A percentile compares a stretch with the other conserved stretches of the same genome.
These are phyloP conservation scores for Echinometra lucunter DNA, from an alignment of 53 echinoderm and acorn worm species.

Conservation along the genomic window DNA sequence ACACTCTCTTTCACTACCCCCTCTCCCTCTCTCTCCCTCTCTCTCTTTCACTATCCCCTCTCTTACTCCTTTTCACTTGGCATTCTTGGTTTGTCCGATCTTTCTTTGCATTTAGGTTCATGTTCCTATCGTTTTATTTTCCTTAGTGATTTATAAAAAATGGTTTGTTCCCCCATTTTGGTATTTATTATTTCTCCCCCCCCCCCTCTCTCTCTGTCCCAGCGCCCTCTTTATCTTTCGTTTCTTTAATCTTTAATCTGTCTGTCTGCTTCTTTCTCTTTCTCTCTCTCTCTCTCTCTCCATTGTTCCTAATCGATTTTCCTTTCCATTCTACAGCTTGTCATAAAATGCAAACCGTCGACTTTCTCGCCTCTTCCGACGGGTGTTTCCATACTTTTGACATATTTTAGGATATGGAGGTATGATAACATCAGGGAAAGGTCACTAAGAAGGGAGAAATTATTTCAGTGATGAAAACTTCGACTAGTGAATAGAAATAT, in stretches of 20 bases:
- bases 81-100: neutral
- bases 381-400: constrained; percentile 6
- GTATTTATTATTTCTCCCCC: neutral
- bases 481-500: neutral
- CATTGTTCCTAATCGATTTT: neutral
- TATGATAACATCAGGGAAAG: neutral
- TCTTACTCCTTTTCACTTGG: neutral
- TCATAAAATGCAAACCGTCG: neutral
- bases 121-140: neutral
- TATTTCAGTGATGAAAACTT: constrained; percentile 5
- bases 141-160: neutral
- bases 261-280: constrained; percentile 30
- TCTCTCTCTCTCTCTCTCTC: neutral
- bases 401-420: constrained; percentile 20
- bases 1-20: neutral
- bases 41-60: neutral
- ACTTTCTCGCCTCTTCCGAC: neutral
- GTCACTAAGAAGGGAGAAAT: neutral
- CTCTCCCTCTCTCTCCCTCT: neutral
- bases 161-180: neutral
- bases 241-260: too few relatives aligned
- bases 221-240: too few relatives aligned
- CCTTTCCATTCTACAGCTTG: neutral
- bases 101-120: neutral
- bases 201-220: neutral